A percentile compares a stretch with the other conserved stretches of the same genome.
Evolutionary conservation across 2,113 vertebrate genomes (phyloP).

Genomic region (Cathartes aura): DNA sequence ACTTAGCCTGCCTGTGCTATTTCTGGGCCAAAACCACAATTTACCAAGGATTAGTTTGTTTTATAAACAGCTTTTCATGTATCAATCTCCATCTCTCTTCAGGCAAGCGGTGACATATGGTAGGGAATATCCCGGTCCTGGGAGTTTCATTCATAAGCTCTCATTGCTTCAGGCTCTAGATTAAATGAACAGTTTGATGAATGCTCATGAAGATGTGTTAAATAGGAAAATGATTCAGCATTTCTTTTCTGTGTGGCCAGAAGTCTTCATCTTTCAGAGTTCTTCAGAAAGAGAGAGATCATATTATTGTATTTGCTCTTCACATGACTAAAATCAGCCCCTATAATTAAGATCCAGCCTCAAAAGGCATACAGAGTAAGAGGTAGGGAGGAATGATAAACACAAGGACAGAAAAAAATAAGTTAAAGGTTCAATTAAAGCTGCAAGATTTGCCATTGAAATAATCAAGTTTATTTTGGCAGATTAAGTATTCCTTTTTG

Average conservation of each 20-base stretch:
- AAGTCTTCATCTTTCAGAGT: not conserved
- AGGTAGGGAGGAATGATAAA: not conserved
- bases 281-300: not conserved
- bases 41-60: not conserved
- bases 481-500: not conserved
- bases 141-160: slow-evolving; percentile 5
- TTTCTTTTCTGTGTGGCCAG: not conserved
- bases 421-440: not conserved
- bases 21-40: not conserved
- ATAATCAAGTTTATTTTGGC: not conserved
- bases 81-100: not conserved
- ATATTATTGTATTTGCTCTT: not conserved
- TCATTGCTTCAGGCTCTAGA: not conserved
- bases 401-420: not conserved
- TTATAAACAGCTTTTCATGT: not conserved
- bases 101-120: not conserved
- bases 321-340: not conserved
- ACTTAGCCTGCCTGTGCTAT: not conserved
- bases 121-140: not conserved
- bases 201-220: not conserved
- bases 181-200: not conserved
- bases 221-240: not conserved
- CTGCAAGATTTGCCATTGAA: not conserved
- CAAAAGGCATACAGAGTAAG: not conserved
- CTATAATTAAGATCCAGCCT: not conserved